phyloP scores from a whole-genome alignment of 2,888 invertebrate species.

The Tridacna crocea region DNA sequence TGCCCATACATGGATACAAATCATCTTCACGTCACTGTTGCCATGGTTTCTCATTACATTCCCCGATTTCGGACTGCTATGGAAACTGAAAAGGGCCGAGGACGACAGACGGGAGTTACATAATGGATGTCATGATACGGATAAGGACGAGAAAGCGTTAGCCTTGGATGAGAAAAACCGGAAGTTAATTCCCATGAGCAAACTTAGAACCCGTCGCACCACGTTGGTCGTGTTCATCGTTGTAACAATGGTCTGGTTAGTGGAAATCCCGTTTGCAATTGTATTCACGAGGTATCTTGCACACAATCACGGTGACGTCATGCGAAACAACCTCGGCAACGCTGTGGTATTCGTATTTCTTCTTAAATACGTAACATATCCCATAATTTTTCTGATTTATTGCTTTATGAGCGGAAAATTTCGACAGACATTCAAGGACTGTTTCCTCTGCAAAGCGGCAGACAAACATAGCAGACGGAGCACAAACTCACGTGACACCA shows the following conservation, averaged over 20 bases:
- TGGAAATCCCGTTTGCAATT: constrained; percentile 57
- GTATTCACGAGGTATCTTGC: constrained; percentile 43
- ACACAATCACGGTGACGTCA: constrained; percentile 43
- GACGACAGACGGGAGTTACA: constrained; percentile 27
- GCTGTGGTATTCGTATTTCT: constrained; percentile 46
- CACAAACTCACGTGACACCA: background rate
- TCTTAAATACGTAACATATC: constrained; percentile 54
- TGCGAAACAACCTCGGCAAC: constrained; percentile 39
- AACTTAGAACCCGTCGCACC: constrained; percentile 12
- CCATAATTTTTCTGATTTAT: constrained; percentile 47
- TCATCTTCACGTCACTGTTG: constrained; percentile 49
- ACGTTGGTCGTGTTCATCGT: constrained; percentile 51
- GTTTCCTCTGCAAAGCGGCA: constrained; percentile 17
- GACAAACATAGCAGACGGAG: background rate
- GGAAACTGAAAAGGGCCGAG: constrained; percentile 46
- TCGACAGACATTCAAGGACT: constrained; percentile 36
- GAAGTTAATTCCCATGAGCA: background rate
- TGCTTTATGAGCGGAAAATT: constrained; percentile 56
- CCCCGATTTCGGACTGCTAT: constrained; percentile 46
- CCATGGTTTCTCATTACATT: constrained; percentile 58
- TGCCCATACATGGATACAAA: constrained; percentile 52
- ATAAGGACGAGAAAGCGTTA: background rate
- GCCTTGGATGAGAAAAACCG: background rate
- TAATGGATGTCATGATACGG: constrained; percentile 1
- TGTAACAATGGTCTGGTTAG: constrained; percentile 56